A percentile compares a stretch with the other conserved stretches of the same genome.
Conservation (phyloP, 1,140 invertebrate species). For the Parasteatoda tepidariorum region DNA sequence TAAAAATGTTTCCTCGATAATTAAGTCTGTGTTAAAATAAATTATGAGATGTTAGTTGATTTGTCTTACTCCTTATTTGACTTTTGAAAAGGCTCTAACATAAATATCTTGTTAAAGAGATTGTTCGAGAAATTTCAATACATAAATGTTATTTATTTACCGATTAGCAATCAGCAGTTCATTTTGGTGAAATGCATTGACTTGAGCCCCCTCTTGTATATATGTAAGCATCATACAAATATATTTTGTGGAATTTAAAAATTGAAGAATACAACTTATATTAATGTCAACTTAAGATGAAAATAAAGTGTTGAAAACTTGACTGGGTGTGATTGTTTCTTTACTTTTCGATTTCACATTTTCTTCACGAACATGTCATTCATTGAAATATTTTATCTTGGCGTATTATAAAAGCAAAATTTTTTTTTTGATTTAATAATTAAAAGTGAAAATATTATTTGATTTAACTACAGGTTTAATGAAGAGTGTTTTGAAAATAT, state of each 20-base stretch:
- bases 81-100: not conserved
- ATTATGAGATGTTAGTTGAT: not conserved
- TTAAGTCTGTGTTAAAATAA: not conserved
- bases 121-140: not conserved
- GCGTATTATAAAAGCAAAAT: no score
- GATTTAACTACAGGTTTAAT: no score
- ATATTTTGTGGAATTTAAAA: conserved; percentile 49
- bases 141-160: not conserved
- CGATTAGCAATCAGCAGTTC: not conserved
- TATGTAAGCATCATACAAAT: conserved; percentile 30
- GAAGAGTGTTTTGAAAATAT: no score
- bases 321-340: no score
- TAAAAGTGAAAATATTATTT: no score
- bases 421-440: no score
- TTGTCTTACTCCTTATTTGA: not conserved
- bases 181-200: not conserved
- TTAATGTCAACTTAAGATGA: conserved; percentile 24
- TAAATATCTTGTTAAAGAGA: not conserved
- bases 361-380: no score
- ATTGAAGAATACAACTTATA: not conserved
- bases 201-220: conserved; percentile 7
- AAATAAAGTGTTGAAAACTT: conserved; percentile 41
- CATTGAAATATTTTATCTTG: no score
- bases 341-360: no score
- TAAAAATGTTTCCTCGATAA: no score